Conservation (phyloP, 2,113 vertebrate species). For the Cathartes aura region DNA sequence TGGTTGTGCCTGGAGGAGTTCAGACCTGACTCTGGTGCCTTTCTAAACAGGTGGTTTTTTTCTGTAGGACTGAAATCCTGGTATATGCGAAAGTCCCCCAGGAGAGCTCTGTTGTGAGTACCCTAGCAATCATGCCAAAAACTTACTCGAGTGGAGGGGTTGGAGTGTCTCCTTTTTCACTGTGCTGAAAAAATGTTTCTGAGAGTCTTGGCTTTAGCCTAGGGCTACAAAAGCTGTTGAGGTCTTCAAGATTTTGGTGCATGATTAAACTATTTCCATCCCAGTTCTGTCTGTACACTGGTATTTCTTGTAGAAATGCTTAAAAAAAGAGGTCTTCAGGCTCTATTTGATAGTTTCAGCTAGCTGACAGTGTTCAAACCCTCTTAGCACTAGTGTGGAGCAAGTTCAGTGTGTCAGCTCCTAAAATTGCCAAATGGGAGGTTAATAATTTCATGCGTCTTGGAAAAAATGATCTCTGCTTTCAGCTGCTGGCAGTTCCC, state of each 20-base stretch:
- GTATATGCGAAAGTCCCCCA: fast-evolving
- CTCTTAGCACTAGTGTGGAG: neutral
- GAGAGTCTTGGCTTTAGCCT: neutral
- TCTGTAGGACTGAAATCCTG: neutral
- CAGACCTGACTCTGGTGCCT: neutral
- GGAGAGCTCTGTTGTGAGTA: neutral
- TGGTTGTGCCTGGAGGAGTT: neutral
- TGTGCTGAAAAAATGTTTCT: neutral
- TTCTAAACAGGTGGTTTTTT: neutral
- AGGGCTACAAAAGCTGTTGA: neutral
- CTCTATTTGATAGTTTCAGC: neutral
- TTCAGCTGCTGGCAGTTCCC: neutral
- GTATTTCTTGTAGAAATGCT: neutral
- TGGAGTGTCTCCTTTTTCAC: neutral
- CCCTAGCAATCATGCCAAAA: neutral
- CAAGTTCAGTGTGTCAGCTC: neutral
- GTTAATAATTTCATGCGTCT: neutral
- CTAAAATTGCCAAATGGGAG: neutral
- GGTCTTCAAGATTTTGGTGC: neutral
- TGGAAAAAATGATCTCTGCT: neutral
- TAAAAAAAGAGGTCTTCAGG: neutral
- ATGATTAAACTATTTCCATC: neutral
- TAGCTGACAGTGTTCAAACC: neutral
- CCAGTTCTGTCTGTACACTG: neutral
- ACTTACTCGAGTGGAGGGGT: fast-evolving